Evolutionary conservation across 2,113 vertebrate genomes (phyloP).

Genomic region (Pyrgilauda ruficollis): DNA sequence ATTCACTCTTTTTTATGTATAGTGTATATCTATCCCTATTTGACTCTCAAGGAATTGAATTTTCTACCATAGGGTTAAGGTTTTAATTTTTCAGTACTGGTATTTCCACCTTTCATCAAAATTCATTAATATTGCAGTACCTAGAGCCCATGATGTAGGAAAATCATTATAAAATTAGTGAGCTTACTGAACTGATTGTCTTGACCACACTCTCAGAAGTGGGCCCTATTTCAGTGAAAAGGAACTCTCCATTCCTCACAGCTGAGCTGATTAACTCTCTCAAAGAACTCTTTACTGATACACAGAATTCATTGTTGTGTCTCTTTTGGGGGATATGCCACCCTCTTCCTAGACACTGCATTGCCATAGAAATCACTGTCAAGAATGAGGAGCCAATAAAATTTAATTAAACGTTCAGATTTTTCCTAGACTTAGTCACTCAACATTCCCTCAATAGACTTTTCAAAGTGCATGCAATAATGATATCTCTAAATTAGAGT

Average conservation of each 20-base stretch:
- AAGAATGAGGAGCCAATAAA: not conserved
- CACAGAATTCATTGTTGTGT: not conserved
- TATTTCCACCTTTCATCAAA: not conserved
- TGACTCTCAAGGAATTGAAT: not conserved
- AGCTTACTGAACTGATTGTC: not conserved
- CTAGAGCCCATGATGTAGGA: not conserved
- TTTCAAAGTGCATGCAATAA: not conserved
- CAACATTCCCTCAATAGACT: not conserved
- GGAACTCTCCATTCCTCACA: not conserved
- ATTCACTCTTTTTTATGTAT: not conserved
- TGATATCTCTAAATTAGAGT: not conserved
- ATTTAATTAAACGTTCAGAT: not conserved
- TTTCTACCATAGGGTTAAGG: not conserved
- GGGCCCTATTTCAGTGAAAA: not conserved
- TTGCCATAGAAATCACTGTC: not conserved
- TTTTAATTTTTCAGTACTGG: not conserved
- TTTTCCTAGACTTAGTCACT: not conserved
- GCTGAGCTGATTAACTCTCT: not conserved
- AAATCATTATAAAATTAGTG: not conserved
- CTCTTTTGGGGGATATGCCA: not conserved
- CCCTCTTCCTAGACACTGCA: not conserved
- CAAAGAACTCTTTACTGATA: not conserved
- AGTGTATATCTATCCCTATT: not conserved
- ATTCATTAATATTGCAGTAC: constrained; percentile 14
- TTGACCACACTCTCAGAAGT: not conserved